These are phyloP conservation scores for Notodonta dromedarius DNA, from an alignment of 2,888 invertebrate species.

Conservation along the genomic window DNA sequence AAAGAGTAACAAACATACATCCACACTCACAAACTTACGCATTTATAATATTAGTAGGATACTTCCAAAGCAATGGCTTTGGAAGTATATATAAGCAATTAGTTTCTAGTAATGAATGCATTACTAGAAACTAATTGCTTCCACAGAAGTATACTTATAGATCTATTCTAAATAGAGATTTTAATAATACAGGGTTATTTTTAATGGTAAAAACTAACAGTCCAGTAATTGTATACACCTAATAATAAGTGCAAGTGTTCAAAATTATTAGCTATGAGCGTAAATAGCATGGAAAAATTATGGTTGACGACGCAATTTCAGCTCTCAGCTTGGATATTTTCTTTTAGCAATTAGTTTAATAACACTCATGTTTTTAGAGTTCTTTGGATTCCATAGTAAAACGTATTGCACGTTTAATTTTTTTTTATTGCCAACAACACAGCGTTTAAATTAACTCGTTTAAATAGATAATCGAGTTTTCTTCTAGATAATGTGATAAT, in stretches of 20 bases:
- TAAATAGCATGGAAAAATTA: constrained; percentile 42
- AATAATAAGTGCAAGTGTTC: constrained; percentile 35
- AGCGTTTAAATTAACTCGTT: too few species aligned
- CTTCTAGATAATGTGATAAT: too few species aligned
- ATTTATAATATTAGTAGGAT: too few species aligned
- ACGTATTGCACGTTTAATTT: too few species aligned
- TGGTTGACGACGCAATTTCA: constrained; percentile 24
- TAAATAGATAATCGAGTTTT: too few species aligned
- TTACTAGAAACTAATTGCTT: constrained; percentile 12
- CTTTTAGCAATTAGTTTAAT: constrained; percentile 37
- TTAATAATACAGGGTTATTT: constrained; percentile 35
- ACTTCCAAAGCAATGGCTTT: too few species aligned
- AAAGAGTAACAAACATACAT: too few species aligned
- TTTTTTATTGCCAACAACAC: too few species aligned
- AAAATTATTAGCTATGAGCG: constrained; percentile 44
- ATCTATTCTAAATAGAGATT: constrained; percentile 13
- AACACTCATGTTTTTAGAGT: constrained; percentile 32
- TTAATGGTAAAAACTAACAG: background rate
- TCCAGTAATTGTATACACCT: constrained; percentile 12
- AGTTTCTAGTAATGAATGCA: too few species aligned
- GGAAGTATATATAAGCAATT: too few species aligned
- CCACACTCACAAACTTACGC: too few species aligned
- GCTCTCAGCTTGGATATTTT: constrained; percentile 25
- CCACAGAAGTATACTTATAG: constrained; percentile 5
- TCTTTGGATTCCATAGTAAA: constrained; percentile 15